Evolutionary conservation across 2,888 invertebrate genomes (phyloP).

Genomic region (Meloe dianella): DNA sequence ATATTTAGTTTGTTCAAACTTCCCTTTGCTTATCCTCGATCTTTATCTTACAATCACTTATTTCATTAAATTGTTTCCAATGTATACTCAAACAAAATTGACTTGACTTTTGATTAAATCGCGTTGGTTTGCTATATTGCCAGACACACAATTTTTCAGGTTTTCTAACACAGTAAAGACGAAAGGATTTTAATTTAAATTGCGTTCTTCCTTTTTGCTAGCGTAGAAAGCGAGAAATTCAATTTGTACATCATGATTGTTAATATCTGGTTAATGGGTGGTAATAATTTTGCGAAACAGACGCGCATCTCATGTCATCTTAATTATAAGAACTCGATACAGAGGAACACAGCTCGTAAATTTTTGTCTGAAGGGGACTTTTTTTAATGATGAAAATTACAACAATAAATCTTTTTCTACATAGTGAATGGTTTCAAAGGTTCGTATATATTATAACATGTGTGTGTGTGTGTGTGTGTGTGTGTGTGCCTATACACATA

Average conservation of each 20-base stretch:
- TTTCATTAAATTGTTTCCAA: no score
- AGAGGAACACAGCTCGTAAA: conserved; percentile 36
- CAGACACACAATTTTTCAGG: no score
- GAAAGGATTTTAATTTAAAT: background rate
- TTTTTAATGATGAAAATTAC: conserved; percentile 37
- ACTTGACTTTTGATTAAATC: no score
- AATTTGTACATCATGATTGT: conserved; percentile 36
- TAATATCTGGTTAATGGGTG: conserved; percentile 37
- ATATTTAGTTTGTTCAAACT: conserved; percentile 25
- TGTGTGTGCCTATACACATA: background rate
- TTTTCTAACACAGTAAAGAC: no score
- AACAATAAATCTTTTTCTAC: conserved; percentile 28
- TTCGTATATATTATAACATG: background rate
- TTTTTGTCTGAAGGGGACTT: conserved; percentile 21
- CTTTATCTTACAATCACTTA: no score
- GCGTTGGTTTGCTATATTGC: no score
- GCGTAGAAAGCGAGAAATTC: conserved; percentile 36
- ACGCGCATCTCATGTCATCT: conserved; percentile 36
- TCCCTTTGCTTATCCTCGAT: background rate
- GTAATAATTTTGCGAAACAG: conserved; percentile 37
- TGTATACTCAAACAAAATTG: no score
- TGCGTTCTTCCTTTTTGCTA: background rate
- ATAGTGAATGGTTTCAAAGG: conserved; percentile 12
- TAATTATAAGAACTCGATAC: conserved; percentile 39
- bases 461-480: background rate